These are phyloP conservation scores for Megalops cyprinoides DNA, from an alignment of 2,797 vertebrate species.

Conservation along the genomic window DNA sequence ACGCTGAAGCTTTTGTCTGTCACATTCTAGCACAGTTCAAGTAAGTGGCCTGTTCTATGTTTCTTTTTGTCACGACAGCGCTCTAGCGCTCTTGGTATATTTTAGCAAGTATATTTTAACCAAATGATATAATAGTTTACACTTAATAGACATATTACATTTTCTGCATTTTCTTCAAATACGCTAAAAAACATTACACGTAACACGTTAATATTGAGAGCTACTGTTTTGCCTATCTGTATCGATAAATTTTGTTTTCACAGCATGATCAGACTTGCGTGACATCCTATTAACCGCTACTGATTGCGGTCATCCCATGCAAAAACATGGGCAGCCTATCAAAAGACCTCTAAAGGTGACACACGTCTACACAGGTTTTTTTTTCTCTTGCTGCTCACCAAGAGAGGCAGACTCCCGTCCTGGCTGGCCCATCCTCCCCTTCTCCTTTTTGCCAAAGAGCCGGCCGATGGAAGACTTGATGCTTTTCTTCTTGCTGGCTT, in stretches of 20 bases:
- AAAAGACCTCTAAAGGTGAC: background rate
- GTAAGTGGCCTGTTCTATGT: no score
- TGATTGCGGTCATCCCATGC: no score
- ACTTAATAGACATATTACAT: background rate
- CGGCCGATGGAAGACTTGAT: constrained; percentile 91
- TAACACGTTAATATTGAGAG: no score
- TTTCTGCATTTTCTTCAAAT: background rate
- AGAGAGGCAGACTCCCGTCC: constrained; percentile 82
- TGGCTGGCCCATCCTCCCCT: constrained; percentile 81
- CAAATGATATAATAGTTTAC: no score
- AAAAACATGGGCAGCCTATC: no score
- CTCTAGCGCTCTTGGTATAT: background rate
- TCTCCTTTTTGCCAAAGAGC: constrained; percentile 90
- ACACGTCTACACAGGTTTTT: background rate
- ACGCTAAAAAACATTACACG: background rate
- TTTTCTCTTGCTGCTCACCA: constrained; percentile 69
- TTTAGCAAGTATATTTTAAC: background rate
- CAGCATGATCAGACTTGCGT: no score
- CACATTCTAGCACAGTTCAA: background rate
- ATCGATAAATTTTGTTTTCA: no score
- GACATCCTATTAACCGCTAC: no score
- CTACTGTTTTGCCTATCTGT: no score
- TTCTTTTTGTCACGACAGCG: background rate
- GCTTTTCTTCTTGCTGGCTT: constrained; percentile 90
- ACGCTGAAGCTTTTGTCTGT: background rate